Conservation (phyloP, 2,113 vertebrate species). For the Pedionomus torquatus region DNA sequence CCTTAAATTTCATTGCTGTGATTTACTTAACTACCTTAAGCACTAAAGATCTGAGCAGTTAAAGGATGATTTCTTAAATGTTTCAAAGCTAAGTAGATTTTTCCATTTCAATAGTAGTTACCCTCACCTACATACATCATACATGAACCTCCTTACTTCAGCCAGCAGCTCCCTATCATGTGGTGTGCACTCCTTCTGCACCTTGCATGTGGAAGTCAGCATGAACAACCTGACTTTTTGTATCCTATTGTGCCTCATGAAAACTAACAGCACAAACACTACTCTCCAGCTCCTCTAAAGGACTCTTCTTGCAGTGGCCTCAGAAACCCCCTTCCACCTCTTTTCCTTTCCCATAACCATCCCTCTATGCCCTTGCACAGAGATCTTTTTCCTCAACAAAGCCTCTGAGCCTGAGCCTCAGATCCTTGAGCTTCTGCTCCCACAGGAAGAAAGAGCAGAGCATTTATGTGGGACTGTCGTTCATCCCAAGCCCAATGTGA, state of each 20-base stretch:
- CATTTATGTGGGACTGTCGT: neutral
- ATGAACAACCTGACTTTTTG: neutral
- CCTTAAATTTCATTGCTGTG: neutral
- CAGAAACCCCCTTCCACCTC: neutral
- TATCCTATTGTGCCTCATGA: neutral
- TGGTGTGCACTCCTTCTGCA: accelerated
- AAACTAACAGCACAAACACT: neutral
- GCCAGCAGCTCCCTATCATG: neutral
- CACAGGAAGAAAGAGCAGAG: neutral
- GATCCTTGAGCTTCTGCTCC: neutral
- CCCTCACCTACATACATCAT: neutral
- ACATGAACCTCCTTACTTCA: neutral
- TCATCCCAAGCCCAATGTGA: neutral
- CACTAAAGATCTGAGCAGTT: neutral
- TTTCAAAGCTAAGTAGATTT: neutral
- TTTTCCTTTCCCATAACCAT: neutral
- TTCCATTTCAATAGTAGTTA: neutral
- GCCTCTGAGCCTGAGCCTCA: neutral
- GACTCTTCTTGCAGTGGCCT: neutral
- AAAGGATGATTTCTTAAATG: neutral
- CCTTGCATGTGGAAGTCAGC: no score
- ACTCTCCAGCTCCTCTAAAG: neutral
- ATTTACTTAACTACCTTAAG: neutral
- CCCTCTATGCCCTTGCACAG: neutral
- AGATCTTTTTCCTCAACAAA: neutral